phyloP scores from a whole-genome alignment of 1,140 invertebrate genomes.

The Monomorium pharaonis region DNA sequence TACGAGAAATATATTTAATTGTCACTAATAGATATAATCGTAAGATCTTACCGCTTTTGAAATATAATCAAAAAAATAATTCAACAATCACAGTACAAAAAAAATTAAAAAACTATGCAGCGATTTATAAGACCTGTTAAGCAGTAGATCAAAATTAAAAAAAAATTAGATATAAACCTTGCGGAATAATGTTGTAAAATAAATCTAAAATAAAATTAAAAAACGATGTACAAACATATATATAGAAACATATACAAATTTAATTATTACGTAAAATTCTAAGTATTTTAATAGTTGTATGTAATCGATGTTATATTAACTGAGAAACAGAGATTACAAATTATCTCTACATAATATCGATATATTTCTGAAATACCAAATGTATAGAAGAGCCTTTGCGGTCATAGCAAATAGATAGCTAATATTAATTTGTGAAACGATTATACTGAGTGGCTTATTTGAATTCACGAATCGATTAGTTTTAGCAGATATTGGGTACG shows the following conservation, averaged over 20 bases:
- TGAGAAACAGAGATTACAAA: neutral
- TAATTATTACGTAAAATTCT: neutral
- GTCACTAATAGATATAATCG: neutral
- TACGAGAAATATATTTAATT: neutral
- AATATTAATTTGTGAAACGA: slow-evolving; percentile 39
- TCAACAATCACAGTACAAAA: neutral
- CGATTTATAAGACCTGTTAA: neutral
- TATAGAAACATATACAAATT: neutral
- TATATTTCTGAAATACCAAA: neutral
- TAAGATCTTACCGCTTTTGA: neutral
- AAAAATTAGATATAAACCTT: neutral
- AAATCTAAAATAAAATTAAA: neutral
- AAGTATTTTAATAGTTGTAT: neutral
- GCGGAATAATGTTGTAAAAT: neutral
- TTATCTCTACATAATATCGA: neutral
- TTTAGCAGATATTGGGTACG: neutral
- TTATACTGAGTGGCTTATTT: slow-evolving; percentile 28
- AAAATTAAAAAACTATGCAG: neutral
- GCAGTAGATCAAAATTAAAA: neutral
- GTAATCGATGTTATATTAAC: neutral
- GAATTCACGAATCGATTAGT: slow-evolving; percentile 12
- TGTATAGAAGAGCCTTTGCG: neutral
- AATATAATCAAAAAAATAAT: neutral
- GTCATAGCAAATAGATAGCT: neutral
- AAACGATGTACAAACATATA: too few species aligned